Conservation (phyloP, 2,888 invertebrate species). For the Machimus atricapillus region DNA sequence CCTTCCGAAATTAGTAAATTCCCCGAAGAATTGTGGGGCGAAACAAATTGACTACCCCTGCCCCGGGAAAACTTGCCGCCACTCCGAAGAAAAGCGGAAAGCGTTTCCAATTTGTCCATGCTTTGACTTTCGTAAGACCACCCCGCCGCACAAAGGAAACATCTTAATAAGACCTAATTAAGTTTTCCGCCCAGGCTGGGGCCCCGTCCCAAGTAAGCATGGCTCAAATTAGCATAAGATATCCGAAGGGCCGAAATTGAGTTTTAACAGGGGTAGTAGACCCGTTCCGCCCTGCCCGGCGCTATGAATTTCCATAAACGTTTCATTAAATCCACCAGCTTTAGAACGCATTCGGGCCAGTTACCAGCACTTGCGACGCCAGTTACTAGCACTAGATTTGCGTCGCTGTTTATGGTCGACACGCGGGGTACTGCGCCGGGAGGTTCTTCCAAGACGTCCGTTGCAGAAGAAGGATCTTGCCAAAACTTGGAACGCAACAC, state of each 20-base stretch:
- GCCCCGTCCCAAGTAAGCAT: background rate
- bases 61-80: background rate
- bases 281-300: background rate
- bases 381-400: conserved; percentile 2
- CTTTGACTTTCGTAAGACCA: background rate
- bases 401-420: background rate
- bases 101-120: background rate
- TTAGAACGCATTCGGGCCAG: background rate
- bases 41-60: background rate
- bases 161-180: conserved; percentile 36
- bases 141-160: background rate
- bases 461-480: background rate
- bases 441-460: background rate
- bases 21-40: background rate
- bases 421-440: background rate
- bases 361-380: conserved; percentile 12
- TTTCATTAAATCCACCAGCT: conserved; percentile 18
- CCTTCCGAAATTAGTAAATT: background rate
- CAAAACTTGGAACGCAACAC: background rate
- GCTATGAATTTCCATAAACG: conserved; percentile 34
- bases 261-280: background rate
- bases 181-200: background rate
- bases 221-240: conserved; percentile 19
- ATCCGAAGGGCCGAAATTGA: conserved; percentile 25
- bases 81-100: background rate